phyloP scores from a whole-genome alignment of 2,888 invertebrate genomes.

The Atrina japonica region DNA sequence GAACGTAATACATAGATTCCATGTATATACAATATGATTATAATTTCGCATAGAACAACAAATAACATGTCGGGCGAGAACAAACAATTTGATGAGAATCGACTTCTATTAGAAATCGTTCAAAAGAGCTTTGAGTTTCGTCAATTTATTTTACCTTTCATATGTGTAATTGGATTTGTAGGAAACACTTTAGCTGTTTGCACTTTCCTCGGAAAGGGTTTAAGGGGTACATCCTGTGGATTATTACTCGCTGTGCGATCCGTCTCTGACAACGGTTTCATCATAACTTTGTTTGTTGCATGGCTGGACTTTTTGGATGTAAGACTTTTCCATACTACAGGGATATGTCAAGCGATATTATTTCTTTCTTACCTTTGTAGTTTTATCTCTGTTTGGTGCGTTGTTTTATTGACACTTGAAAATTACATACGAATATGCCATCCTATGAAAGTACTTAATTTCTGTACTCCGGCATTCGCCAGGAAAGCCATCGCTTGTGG shows the following conservation, averaged over 20 bases:
- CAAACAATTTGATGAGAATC: too few relatives aligned
- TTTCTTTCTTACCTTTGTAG: constrained; percentile 84
- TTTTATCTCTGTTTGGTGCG: constrained; percentile 91
- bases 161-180: constrained; percentile 84
- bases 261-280: constrained; percentile 88
- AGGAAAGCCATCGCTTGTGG: constrained; percentile 50
- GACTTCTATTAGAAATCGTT: not conserved
- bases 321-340: constrained; percentile 75
- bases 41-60: too few relatives aligned
- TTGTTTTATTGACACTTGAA: constrained; percentile 92
- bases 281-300: constrained; percentile 84
- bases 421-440: constrained; percentile 90
- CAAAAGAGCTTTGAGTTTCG: constrained; percentile 7
- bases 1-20: too few relatives aligned
- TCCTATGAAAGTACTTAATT: constrained; percentile 83
- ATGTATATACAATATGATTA: too few relatives aligned
- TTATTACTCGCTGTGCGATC: constrained; percentile 89
- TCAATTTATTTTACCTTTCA: constrained; percentile 42
- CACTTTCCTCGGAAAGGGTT: constrained; percentile 87
- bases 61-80: too few relatives aligned
- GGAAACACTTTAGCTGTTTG: constrained; percentile 89
- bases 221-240: constrained; percentile 88
- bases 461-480: constrained; percentile 63
- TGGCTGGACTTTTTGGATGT: constrained; percentile 59
- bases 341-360: constrained; percentile 66